A percentile compares a stretch with the other conserved stretches of the same genome.
These are phyloP conservation scores for Chaetops frenatus DNA, from an alignment of 2,113 vertebrate species.

Conservation along the genomic window DNA sequence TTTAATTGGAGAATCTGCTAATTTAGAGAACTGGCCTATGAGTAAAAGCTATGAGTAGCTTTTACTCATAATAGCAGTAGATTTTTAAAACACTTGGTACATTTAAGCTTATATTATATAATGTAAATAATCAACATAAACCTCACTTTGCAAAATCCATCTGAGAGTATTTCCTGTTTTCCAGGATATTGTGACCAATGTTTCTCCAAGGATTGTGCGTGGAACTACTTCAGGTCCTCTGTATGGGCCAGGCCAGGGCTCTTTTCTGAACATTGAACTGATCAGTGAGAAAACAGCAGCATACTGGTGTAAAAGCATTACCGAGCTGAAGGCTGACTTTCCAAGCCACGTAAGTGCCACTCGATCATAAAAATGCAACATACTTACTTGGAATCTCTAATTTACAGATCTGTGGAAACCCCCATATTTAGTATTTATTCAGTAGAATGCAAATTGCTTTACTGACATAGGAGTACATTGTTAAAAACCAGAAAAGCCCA, in stretches of 20 bases:
- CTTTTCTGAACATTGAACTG: slow-evolving; percentile 91
- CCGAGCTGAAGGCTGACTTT: slow-evolving; percentile 87
- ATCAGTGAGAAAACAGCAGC: slow-evolving; percentile 92
- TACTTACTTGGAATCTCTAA: slow-evolving; percentile 13
- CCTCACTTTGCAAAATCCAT: background rate
- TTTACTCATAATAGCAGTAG: background rate
- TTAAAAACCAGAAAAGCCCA: slow-evolving; percentile 29
- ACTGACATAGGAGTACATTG: background rate
- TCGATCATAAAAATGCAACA: slow-evolving; percentile 3
- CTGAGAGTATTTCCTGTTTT: slow-evolving; percentile 18
- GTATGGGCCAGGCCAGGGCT: slow-evolving; percentile 86
- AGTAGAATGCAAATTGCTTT: slow-evolving; percentile 29
- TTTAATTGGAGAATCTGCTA: background rate
- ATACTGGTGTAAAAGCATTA: slow-evolving; percentile 86
- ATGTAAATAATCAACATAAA: background rate
- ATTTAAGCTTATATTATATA: background rate
- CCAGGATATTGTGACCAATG: slow-evolving; percentile 92
- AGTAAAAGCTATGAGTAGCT: no score
- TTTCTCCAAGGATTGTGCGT: slow-evolving; percentile 90
- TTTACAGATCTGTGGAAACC: slow-evolving; percentile 41
- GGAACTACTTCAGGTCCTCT: slow-evolving; percentile 85
- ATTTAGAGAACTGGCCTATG: background rate
- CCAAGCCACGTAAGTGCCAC: slow-evolving; percentile 78
- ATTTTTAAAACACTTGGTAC: background rate
- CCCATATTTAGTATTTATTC: slow-evolving; percentile 37